Base-by-base conservation (phyloP, 2,888 invertebrate genomes). In the Strigamia maritima region DNA sequence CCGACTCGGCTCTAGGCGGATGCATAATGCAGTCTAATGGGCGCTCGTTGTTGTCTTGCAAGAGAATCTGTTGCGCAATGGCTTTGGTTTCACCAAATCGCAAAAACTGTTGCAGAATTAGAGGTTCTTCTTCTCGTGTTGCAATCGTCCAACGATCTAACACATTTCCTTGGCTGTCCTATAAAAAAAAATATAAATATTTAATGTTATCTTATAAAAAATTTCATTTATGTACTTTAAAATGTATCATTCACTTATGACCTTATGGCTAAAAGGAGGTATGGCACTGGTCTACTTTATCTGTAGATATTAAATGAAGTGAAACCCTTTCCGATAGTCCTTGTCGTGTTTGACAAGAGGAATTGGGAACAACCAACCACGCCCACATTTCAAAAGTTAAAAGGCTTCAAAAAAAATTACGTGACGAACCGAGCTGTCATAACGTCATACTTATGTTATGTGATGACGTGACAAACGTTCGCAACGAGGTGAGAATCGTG, bases 51-150 rank as follows among this genome's bases (percentile, higher is more conserved):
- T 76, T 82, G 54, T 83, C 83, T 79, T 87, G 90, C 83, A 86
- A 88, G 65, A 88, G 85, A 86, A 85, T 89, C 87, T 88, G 91
- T 83, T 92, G 91, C 82, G 92, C 92, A 84, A 93, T 91, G 83
- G 93, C 92, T 86, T 94, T 91, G 81, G 95, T 95, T 89, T 94
- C 94, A 84, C 93, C 93, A 84, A 95, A 93, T 84, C 94, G 90
- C 84, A 95, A 91, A 86, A 96, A 95, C 88, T 96, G 95, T 86
- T 95, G 94, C 82, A 96, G 89, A 83, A 95, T 94, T 88, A 95
- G 90, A 85, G 93, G 93, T 89, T 96, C 95, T 88, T 96, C 95
- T 86, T 95, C 93, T 84, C 91, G 90, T 83, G 92, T 93, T 86
- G 93, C 92, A 85, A 94, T 92, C 84, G 91, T 92, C 95, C 95